phyloP scores from a whole-genome alignment of 2,888 invertebrate genomes.

The Sesia apiformis region DNA sequence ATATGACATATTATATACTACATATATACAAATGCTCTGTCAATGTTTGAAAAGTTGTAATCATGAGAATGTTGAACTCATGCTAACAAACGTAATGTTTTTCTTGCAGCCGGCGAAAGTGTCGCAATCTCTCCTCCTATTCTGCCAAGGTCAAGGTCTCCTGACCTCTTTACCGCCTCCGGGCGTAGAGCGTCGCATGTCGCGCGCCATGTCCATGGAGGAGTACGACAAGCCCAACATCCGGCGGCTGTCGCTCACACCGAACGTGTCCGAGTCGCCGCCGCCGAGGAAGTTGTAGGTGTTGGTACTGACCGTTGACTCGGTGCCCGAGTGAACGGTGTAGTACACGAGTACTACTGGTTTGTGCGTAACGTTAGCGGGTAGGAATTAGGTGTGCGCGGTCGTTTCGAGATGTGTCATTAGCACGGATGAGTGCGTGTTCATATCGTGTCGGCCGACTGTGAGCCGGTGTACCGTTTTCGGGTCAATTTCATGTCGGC shows the following conservation, averaged over 20 bases:
- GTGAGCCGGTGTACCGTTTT: no score
- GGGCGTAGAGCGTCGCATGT: slow-evolving; percentile 83
- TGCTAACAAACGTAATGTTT: no score
- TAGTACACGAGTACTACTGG: no score
- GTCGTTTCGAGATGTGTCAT: no score
- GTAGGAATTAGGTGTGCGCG: no score
- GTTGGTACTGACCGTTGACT: slow-evolving; percentile 14
- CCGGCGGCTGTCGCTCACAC: slow-evolving; percentile 79
- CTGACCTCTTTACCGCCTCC: slow-evolving; percentile 88
- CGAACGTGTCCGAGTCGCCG: slow-evolving; percentile 46
- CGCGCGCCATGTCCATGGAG: slow-evolving; percentile 85
- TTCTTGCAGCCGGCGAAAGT: slow-evolving; percentile 85
- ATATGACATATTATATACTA: not conserved
- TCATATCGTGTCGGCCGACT: no score
- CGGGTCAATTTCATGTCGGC: no score
- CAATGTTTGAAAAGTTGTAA: not conserved
- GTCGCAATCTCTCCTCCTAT: slow-evolving; percentile 88
- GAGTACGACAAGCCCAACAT: slow-evolving; percentile 88
- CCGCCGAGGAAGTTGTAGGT: slow-evolving; percentile 50
- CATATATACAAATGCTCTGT: not conserved
- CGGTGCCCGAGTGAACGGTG: slow-evolving; percentile 27
- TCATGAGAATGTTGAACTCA: no score
- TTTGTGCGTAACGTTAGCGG: no score
- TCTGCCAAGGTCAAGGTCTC: slow-evolving; percentile 91
- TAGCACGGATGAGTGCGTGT: no score